A percentile compares a stretch with the other conserved stretches of the same genome.
Conservation (phyloP, 2,797 vertebrate genomes). For the Sebastes elongatus region DNA sequence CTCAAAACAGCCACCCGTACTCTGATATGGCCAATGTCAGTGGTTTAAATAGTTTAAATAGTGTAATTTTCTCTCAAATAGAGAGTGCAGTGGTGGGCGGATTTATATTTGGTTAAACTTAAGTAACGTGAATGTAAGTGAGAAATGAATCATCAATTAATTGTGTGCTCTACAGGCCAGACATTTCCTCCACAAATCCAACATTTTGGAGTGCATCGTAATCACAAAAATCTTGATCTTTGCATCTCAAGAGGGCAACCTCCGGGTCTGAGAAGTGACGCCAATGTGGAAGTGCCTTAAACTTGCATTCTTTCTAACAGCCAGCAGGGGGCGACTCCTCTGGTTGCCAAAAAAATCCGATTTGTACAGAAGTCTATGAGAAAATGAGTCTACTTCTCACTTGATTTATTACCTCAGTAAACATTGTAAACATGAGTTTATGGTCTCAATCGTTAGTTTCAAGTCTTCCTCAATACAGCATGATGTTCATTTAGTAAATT, state of each 20-base stretch:
- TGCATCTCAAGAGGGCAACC: background rate
- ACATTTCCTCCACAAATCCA: background rate
- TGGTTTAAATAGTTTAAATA: slow-evolving; percentile 21
- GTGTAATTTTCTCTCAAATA: background rate
- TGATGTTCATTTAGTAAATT: too few relatives aligned
- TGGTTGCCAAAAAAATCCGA: too few relatives aligned
- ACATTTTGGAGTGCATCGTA: rapidly evolving
- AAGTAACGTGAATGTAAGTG: background rate
- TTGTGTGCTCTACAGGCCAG: background rate
- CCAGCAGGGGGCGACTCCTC: too few relatives aligned
- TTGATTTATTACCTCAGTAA: too few relatives aligned
- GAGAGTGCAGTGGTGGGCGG: background rate
- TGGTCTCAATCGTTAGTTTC: too few relatives aligned
- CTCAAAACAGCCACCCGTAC: background rate
- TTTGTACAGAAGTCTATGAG: too few relatives aligned
- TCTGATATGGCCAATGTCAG: background rate
- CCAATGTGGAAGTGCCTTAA: too few relatives aligned
- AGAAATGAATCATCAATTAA: background rate
- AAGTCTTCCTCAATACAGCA: too few relatives aligned
- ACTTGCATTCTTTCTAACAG: too few relatives aligned
- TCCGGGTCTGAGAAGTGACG: background rate
- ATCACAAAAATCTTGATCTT: background rate
- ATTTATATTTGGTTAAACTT: background rate
- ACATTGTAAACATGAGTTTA: too few relatives aligned
- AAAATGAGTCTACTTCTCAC: too few relatives aligned